Base-by-base conservation (phyloP, 2,113 vertebrate genomes). In the Loxodonta africana region DNA sequence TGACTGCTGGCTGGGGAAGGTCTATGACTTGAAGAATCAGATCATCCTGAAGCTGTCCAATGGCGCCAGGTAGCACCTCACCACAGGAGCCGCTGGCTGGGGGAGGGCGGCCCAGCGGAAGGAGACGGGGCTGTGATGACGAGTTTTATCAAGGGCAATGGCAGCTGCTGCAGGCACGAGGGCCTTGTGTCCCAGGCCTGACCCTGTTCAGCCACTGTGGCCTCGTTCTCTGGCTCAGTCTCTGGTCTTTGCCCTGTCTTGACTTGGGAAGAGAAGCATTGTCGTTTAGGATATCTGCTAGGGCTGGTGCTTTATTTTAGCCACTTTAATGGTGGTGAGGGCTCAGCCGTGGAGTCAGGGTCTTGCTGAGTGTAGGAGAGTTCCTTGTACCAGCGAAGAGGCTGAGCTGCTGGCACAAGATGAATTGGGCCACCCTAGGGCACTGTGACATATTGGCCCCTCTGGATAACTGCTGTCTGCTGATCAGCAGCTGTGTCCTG, bases 1-100 rank as follows among this genome's bases (percentile, higher is more conserved):
- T 6, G 99, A 99, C 98, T 99, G 99, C 99, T 99, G 99, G 99
- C 98, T 99, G 92, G 99, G 99, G 80, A 99, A 99, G 97, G 99
- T 99, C 83, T 99, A 99, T 23, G 99, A 99, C 98, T 98, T 99
- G 98, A 99, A 99, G 98, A 99, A 99, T 98, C 99, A 99, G 98
- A 99, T 99, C 95, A 99, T 99, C 98, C 98, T 99, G 96, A 99
- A 99, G 98, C 99, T 99, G 65, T 99, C 99, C 96, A 99, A 99
- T 15, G 99, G 99, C 86, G 99, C 99, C 98, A 99, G 99, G 99
- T 99, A 99, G 67, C 63, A 41, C 2, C 63, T 53, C 28, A 0
- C 33, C 1, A 0, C 0, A 0, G 44, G 65, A 23, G 8, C 63
- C 57, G 1, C 20, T 14, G 10, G 0, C 33, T 18, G 2, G 8